Conservation (phyloP, 2,888 invertebrate species). For the Phania funesta region DNA sequence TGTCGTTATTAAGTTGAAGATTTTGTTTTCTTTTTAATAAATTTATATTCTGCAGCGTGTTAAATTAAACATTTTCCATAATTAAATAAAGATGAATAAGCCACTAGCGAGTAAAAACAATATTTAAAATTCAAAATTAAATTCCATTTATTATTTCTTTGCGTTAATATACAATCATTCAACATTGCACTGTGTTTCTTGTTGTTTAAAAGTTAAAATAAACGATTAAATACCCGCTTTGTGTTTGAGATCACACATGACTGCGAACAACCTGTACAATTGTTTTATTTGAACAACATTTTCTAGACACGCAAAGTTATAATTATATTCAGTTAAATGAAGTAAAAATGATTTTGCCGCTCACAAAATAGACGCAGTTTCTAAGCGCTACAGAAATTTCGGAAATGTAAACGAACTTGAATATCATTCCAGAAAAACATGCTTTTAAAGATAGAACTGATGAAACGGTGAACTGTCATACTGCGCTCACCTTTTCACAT, state of each 20-base stretch:
- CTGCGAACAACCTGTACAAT: neutral
- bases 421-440: too few relatives aligned
- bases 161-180: constrained; percentile 46
- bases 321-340: too few relatives aligned
- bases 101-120: neutral
- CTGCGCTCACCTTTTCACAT: too few relatives aligned
- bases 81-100: neutral
- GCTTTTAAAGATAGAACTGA: too few relatives aligned
- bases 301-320: too few relatives aligned
- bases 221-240: neutral
- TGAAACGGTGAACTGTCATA: too few relatives aligned
- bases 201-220: constrained; percentile 1
- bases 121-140: constrained; percentile 7
- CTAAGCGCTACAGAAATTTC: too few relatives aligned
- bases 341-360: too few relatives aligned
- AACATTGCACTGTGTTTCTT: constrained; percentile 13
- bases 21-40: constrained; percentile 47
- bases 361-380: too few relatives aligned
- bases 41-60: constrained; percentile 50
- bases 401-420: too few relatives aligned
- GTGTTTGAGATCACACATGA: neutral
- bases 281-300: too few relatives aligned
- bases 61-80: constrained; percentile 45
- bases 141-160: constrained; percentile 33
- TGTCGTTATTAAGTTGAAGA: constrained; percentile 49